Evolutionary conservation across 2,888 invertebrate genomes (phyloP), one percentile per base, ranked within the genome.

Genomic region (Bombyx huttoni): DNA sequence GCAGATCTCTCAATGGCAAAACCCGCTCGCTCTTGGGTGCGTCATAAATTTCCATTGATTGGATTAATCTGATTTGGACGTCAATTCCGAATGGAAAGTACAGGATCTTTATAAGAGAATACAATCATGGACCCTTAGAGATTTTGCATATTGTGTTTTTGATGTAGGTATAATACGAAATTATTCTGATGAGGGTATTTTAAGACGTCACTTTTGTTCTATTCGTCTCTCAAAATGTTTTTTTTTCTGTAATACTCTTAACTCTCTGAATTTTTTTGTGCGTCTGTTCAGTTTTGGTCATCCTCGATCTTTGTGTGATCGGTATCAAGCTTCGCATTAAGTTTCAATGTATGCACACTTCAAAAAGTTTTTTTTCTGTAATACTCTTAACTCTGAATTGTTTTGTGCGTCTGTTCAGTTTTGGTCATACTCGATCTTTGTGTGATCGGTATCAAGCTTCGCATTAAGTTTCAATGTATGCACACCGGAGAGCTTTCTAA

Each of bases 1-100:
- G 63, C 73, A 70, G 80, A 83, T 80, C 80, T 81, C 79, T 82
- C 79, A 80, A 80, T 78, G 81, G 78, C 73, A 67, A 63, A 68
- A 67, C 65, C 61, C 69, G 80, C 75, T 72, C 77, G 79, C 71
- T 78, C 78, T 72, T 65, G 80, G 79, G 81, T 81, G 86, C 85
- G 82, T 89, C 89, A 89, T 89, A 89, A 89, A 89, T 89, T 83
- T 81, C 75, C 84, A 84, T 85, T 89, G 88, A 88, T 89, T 85
- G 88, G 87, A 84, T 86, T 89, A 87, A 89, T 89, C 89, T 87
- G 89, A 89, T 89, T 88, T 88, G 83, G 78, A 81, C 85, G 86
- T 84, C 85, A 85, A 85, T 82, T 87, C 88, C 79, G 82, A 76
- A 78, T 75, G 74, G 75, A 81, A 81, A 78, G 78, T 77, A 77